Conservation (phyloP, 2,797 vertebrate species). For the Hydrophis major region DNA sequence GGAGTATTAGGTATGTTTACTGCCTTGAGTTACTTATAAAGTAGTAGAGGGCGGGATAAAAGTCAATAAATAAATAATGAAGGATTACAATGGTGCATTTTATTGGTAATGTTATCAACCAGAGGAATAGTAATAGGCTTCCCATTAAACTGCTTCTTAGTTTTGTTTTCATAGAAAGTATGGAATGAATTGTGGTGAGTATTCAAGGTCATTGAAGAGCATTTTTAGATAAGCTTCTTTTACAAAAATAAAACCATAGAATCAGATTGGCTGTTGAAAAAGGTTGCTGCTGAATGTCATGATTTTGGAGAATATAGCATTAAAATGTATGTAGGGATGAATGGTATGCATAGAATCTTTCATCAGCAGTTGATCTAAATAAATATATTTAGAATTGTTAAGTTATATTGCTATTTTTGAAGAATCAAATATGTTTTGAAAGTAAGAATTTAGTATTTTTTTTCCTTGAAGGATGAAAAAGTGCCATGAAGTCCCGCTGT, state of each 20-base stretch:
- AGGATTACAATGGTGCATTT: background rate
- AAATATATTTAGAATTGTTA: background rate
- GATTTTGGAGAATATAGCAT: background rate
- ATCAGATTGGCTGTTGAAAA: background rate
- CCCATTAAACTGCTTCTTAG: background rate
- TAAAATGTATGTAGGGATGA: background rate
- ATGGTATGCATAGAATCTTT: background rate
- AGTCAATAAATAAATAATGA: background rate
- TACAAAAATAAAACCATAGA: background rate
- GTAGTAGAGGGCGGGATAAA: background rate
- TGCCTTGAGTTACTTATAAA: background rate
- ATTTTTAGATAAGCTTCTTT: background rate
- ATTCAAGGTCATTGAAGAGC: background rate
- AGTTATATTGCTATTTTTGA: constrained; percentile 17
- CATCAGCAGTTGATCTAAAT: background rate
- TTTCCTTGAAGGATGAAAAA: background rate
- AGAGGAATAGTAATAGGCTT: background rate
- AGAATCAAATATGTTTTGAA: background rate
- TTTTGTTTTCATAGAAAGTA: background rate
- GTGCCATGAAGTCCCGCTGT: background rate
- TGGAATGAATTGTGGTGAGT: background rate
- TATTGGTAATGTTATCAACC: background rate
- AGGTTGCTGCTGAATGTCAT: background rate
- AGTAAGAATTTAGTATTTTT: background rate
- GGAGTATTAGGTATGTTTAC: background rate